Evolutionary conservation across 2,797 vertebrate genomes (phyloP).

Genomic region (Muraenolepis orangiensis): DNA sequence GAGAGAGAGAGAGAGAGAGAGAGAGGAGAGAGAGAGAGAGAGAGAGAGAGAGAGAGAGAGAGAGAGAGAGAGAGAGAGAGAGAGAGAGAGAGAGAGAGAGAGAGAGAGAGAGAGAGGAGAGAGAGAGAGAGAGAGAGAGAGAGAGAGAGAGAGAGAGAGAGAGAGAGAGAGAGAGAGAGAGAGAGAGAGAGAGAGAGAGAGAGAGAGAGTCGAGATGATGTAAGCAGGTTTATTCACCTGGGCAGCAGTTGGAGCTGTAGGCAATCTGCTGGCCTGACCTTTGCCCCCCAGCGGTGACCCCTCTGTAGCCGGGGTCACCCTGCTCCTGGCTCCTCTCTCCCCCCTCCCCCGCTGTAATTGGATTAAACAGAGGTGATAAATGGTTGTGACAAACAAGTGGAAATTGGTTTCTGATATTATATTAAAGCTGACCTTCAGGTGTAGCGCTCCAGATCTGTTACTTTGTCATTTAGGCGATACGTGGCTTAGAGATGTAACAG

Average conservation of each 20-base stretch:
- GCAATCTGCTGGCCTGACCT: constrained; percentile 4
- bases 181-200: too few species aligned
- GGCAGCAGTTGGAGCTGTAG: background rate
- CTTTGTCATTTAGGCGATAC: constrained; percentile 66
- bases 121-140: too few species aligned
- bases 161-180: too few species aligned
- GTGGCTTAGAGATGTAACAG: constrained; percentile 37
- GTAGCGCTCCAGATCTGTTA: constrained; percentile 75
- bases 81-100: too few species aligned
- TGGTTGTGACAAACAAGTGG: constrained; percentile 80
- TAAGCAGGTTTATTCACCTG: constrained; percentile 1
- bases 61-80: too few species aligned
- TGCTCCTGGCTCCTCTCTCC: constrained; percentile 21
- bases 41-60: too few species aligned
- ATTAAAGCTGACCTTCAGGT: constrained; percentile 85
- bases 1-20: too few species aligned
- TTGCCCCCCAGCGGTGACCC: constrained; percentile 32
- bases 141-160: too few species aligned
- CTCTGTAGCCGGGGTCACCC: background rate
- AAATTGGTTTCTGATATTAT: constrained; percentile 85
- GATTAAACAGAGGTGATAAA: constrained; percentile 83
- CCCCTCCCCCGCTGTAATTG: constrained; percentile 71
- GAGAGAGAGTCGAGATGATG: background rate
- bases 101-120: too few species aligned
- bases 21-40: too few species aligned